Conservation (phyloP, 2,888 invertebrate species). For the Nebria salina region DNA sequence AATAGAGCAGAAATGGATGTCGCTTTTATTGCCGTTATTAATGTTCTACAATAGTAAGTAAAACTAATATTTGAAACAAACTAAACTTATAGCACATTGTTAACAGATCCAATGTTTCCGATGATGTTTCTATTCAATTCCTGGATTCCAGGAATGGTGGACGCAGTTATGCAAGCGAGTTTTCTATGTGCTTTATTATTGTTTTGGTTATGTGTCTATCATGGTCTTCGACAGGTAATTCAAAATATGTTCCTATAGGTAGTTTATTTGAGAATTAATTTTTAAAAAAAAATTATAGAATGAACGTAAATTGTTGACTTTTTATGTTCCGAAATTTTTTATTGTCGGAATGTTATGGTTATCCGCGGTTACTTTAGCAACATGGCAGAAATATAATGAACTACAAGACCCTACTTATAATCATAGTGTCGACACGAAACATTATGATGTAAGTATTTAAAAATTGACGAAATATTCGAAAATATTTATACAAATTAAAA, state of each 20-base stretch:
- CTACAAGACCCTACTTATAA: constrained; percentile 92
- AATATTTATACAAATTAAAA: background rate
- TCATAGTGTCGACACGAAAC: constrained; percentile 83
- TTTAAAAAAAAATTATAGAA: constrained; percentile 72
- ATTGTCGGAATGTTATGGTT: constrained; percentile 89
- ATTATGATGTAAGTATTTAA: constrained; percentile 76
- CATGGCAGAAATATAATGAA: constrained; percentile 91
- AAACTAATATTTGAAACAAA: background rate
- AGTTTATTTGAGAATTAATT: background rate
- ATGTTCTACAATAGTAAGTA: constrained; percentile 90
- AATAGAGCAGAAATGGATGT: constrained; percentile 97
- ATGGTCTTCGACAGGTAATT: constrained; percentile 87
- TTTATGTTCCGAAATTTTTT: constrained; percentile 90
- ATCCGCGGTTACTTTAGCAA: constrained; percentile 84
- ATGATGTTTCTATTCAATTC: constrained; percentile 88
- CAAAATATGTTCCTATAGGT: background rate
- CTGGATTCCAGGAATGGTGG: constrained; percentile 91
- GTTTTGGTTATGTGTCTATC: constrained; percentile 96
- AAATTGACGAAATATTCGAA: background rate
- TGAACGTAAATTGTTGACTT: constrained; percentile 83
- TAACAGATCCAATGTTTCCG: constrained; percentile 87
- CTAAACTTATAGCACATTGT: too few species aligned
- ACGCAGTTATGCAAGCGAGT: constrained; percentile 88
- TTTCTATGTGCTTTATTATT: constrained; percentile 88
- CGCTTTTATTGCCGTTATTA: constrained; percentile 84